Percentiles rank a stretch among this genome's conserved stretches.
Evolutionary conservation across 2,797 vertebrate species (phyloP).

Genomic region (Bufotes viridis): DNA sequence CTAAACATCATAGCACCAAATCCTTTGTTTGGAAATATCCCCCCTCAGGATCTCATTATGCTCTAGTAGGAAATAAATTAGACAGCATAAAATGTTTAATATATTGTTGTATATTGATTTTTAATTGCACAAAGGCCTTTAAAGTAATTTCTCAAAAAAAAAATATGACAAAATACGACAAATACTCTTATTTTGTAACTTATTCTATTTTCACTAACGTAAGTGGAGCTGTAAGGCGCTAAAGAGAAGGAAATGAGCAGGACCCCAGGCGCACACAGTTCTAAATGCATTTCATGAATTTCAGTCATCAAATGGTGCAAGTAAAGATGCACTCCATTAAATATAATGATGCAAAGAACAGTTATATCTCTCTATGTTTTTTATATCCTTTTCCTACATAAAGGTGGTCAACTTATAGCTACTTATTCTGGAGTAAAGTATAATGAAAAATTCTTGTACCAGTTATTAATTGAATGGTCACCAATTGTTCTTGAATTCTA

Average conservation of each 20-base stretch:
- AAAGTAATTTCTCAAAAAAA: too few relatives aligned
- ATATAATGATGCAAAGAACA: background rate
- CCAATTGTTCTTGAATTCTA: background rate
- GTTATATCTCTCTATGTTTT: background rate
- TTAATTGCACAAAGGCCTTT: too few relatives aligned
- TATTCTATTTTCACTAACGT: too few relatives aligned
- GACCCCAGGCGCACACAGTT: background rate
- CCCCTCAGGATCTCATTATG: too few relatives aligned
- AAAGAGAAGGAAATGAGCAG: background rate
- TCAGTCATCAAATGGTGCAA: background rate
- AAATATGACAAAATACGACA: too few relatives aligned
- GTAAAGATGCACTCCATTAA: constrained; percentile 1
- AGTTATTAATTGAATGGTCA: background rate
- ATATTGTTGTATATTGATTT: too few relatives aligned
- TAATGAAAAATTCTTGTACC: background rate
- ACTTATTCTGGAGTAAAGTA: background rate
- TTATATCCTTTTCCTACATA: background rate
- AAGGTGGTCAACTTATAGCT: background rate
- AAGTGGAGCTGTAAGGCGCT: background rate
- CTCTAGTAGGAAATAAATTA: too few relatives aligned
- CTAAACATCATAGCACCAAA: too few relatives aligned
- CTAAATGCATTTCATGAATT: constrained; percentile 5
- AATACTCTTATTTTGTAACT: background rate
- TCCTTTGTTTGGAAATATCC: too few relatives aligned
- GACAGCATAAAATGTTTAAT: too few relatives aligned